Evolutionary conservation across 1,140 invertebrate genomes (phyloP), one percentile per base, ranked within the genome.

Genomic region (Drosophila sproati): DNA sequence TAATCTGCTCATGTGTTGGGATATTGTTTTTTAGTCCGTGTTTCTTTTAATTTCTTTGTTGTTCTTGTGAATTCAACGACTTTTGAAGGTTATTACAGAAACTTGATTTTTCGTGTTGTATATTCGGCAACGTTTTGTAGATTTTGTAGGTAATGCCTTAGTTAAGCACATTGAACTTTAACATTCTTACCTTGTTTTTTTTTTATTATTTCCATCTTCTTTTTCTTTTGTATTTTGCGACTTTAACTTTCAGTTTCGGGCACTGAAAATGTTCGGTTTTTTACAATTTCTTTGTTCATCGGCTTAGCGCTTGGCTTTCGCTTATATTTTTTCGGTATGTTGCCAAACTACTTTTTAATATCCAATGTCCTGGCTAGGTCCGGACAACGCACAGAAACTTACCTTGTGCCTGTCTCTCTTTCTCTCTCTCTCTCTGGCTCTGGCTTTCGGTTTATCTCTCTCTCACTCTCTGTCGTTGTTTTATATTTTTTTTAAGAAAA

Each of bases 311-410:
- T 50, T 45, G 37, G 41, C 64, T 51, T 69, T 56, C 20, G 32
- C 20, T 8, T 37, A n/a, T 55, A 29, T 73, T 31, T 55, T 43
- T 45, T 32, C 28, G 12, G 10, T 35, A 28, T 57, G 64, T 61
- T 54, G 39, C 12, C 59, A 69, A 85, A 69, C 66, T 80, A 69
- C 62, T 61, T 83, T 83, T 85, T 85, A 85, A 85, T 85, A 85
- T 85, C 47, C 43, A 47, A 63, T 57, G 67, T 63, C 39, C 60
- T 34, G 57, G 34, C 69, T 48, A 31, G 37, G 67, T 29, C 57
- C 41, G 31, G 32, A 32, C 7, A 54, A 35, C 8, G 37, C 37
- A 39, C 37, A 59, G 29, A 35, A 48, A 50, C 45, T 56, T 45
- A 10, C 54, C 37, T 20, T 5, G 4, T 51, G 50, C 32, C 29